These are phyloP conservation scores for Esperia sulphurella DNA, from an alignment of 2,888 invertebrate genomes.

Conservation along the genomic window DNA sequence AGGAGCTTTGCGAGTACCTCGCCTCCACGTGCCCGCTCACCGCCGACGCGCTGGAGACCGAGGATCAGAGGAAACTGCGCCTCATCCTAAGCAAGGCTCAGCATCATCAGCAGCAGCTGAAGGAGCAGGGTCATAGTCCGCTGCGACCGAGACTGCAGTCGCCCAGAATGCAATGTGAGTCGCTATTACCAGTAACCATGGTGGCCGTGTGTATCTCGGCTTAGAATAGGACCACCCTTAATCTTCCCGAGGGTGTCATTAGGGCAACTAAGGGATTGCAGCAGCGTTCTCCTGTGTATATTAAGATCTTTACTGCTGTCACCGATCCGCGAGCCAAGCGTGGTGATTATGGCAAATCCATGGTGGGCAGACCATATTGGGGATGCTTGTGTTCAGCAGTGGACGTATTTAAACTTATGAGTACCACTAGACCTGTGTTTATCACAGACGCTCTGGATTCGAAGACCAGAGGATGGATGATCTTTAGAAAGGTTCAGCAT, in stretches of 20 bases:
- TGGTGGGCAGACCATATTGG: too few relatives aligned
- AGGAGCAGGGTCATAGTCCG: slow-evolving; percentile 82
- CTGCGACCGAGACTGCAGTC: slow-evolving; percentile 64
- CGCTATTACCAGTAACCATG: neutral
- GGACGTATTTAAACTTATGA: too few relatives aligned
- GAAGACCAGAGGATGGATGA: slow-evolving; percentile 92
- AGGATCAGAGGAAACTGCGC: slow-evolving; percentile 91
- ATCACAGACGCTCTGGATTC: slow-evolving; percentile 89
- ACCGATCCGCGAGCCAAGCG: too few relatives aligned
- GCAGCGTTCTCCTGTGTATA: too few relatives aligned
- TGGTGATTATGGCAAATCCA: too few relatives aligned
- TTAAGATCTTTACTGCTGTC: too few relatives aligned
- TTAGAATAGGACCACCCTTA: too few relatives aligned
- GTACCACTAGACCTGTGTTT: too few relatives aligned
- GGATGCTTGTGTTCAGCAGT: too few relatives aligned
- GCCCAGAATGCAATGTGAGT: slow-evolving; percentile 71
- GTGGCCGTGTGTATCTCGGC: too few relatives aligned
- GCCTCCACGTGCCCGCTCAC: slow-evolving; percentile 90
- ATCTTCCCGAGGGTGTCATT: too few relatives aligned
- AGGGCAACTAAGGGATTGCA: too few relatives aligned
- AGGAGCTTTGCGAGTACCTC: slow-evolving; percentile 89
- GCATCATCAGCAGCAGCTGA: slow-evolving; percentile 91
- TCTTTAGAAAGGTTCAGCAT: slow-evolving; percentile 93
- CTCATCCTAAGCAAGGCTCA: slow-evolving; percentile 93
- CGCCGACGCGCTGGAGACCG: slow-evolving; percentile 89